phyloP scores from a whole-genome alignment of 2,888 invertebrate genomes.

The Hydropsyche betteni region DNA sequence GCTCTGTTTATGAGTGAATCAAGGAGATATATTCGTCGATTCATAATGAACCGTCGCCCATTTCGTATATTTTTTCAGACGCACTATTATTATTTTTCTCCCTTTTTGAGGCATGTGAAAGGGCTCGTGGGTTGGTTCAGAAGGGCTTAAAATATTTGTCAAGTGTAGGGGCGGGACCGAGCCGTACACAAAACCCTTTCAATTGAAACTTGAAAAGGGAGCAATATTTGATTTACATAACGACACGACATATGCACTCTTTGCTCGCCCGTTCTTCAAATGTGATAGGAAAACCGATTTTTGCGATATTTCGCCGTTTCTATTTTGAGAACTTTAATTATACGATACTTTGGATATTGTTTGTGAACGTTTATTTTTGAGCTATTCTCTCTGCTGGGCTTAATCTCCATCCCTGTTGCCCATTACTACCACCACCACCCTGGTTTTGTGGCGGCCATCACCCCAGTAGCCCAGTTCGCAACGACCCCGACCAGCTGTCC shows the following conservation, averaged over 20 bases:
- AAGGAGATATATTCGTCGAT: conserved; percentile 18
- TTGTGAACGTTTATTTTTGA: conserved; percentile 22
- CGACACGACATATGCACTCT: conserved; percentile 14
- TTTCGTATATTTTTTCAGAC: conserved; percentile 18
- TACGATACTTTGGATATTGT: background rate
- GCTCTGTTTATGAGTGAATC: background rate
- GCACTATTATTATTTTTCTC: conserved; percentile 16
- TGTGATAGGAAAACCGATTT: too few relatives aligned
- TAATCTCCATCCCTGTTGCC: conserved; percentile 9
- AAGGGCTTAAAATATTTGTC: conserved; percentile 37
- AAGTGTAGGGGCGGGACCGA: conserved; percentile 40
- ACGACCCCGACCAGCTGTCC: conserved; percentile 38
- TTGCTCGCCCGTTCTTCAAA: too few relatives aligned
- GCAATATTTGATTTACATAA: conserved; percentile 7
- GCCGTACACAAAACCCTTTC: conserved; percentile 28
- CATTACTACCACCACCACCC: too few relatives aligned
- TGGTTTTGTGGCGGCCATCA: conserved; percentile 34
- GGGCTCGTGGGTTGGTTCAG: conserved; percentile 26
- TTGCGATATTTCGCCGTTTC: too few relatives aligned
- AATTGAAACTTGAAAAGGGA: conserved; percentile 12
- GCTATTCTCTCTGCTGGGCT: conserved; percentile 17
- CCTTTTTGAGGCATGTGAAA: conserved; percentile 21
- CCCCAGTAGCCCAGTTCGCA: conserved; percentile 36
- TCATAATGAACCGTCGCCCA: conserved; percentile 32
- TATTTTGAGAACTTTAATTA: too few relatives aligned